Conservation (phyloP, 2,113 vertebrate genomes). For the Pluvialis apricaria region DNA sequence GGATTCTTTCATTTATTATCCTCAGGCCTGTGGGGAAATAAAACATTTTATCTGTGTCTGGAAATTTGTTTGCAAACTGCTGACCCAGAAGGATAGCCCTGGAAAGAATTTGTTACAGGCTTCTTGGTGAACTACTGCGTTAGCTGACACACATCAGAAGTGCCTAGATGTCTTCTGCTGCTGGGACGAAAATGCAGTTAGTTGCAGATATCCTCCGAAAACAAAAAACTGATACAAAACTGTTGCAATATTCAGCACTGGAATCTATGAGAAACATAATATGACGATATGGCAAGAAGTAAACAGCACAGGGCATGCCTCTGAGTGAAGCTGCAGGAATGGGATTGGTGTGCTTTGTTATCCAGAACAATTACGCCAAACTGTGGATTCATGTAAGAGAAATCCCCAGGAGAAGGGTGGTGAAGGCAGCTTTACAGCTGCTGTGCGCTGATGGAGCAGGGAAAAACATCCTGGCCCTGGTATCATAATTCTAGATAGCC, state of each 20-base stretch:
- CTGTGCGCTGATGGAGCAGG: background rate
- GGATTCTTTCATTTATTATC: background rate
- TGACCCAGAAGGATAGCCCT: background rate
- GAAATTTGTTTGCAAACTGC: conserved; percentile 14
- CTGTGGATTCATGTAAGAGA: background rate
- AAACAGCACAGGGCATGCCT: background rate
- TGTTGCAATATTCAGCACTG: background rate
- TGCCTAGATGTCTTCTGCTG: background rate
- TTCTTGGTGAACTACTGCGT: background rate
- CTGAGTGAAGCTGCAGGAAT: background rate
- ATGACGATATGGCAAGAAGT: background rate
- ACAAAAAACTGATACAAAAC: background rate
- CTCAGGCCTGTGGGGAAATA: background rate
- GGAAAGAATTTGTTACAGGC: background rate
- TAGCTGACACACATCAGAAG: background rate
- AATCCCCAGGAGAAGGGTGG: background rate
- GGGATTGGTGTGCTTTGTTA: background rate
- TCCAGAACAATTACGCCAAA: background rate
- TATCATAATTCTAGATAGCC: background rate
- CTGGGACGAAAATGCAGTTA: background rate
- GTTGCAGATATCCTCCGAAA: background rate
- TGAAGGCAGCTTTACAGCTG: background rate
- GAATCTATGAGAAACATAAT: background rate
- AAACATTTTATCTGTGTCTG: background rate
- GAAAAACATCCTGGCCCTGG: background rate